A percentile compares a stretch with the other conserved stretches of the same genome.
Conservation (phyloP, 2,888 invertebrate species). For the Catocala nupta region DNA sequence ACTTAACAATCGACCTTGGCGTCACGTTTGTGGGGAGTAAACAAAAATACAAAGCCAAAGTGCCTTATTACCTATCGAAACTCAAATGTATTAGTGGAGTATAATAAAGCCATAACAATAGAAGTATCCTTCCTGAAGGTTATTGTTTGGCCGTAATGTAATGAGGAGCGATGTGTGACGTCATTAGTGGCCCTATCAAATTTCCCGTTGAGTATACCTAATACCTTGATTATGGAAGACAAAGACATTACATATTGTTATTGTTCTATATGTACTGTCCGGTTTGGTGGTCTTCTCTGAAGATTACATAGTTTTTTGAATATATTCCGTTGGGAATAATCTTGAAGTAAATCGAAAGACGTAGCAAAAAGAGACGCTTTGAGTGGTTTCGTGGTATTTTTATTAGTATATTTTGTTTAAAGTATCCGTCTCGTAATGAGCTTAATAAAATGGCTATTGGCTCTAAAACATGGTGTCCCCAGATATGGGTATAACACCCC, state of each 20-base stretch:
- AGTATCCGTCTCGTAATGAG: no score
- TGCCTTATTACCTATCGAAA: not conserved
- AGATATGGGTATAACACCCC: no score
- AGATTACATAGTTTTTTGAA: no score
- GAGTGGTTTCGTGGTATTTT: no score
- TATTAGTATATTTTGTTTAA: no score
- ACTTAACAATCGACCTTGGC: not conserved
- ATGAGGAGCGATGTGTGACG: conserved; percentile 14
- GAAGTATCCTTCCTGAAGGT: conserved; percentile 9
- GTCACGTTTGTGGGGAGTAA: not conserved
- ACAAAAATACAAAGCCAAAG: not conserved
- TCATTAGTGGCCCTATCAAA: conserved; percentile 22
- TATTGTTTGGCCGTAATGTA: conserved; percentile 8
- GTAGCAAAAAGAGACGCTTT: no score
- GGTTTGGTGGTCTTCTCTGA: no score
- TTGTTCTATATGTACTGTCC: no score
- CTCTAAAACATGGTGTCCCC: no score
- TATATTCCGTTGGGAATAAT: no score
- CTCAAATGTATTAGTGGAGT: conserved; percentile 1
- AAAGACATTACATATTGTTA: not conserved
- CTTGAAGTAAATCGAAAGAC: no score
- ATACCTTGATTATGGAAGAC: conserved; percentile 6
- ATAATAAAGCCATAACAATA: conserved; percentile 13
- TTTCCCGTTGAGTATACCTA: conserved; percentile 14
- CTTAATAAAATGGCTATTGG: no score